Percentiles rank a stretch among this genome's conserved stretches.
Evolutionary conservation across 2,113 vertebrate genomes (phyloP).

Genomic region (Barbus barbus): DNA sequence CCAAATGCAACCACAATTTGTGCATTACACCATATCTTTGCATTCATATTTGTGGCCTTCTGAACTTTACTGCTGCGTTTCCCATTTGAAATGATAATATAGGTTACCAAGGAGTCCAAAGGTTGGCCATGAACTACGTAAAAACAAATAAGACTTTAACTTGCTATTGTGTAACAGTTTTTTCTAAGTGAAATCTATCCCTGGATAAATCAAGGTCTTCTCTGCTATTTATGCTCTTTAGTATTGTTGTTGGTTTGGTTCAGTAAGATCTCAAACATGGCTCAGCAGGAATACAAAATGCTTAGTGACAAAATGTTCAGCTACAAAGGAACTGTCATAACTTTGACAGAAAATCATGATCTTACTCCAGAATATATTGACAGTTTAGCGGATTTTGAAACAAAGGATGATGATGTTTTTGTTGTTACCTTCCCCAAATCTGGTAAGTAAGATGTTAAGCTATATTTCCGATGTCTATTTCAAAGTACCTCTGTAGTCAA

Average conservation of each 20-base stretch:
- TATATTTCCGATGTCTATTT: too few relatives aligned
- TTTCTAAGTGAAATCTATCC: not conserved
- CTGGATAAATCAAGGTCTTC: not conserved
- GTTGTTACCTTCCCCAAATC: conserved; percentile 70
- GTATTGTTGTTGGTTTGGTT: not conserved
- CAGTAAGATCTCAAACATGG: not conserved
- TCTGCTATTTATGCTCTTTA: not conserved
- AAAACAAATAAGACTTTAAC: not conserved
- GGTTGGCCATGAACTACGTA: not conserved
- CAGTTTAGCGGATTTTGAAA: conserved; percentile 64
- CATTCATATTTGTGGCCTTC: too few relatives aligned
- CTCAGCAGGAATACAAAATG: conserved; percentile 48
- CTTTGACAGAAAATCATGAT: accelerated
- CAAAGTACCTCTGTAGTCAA: not conserved
- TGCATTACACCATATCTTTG: too few relatives aligned
- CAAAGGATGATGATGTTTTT: conserved; percentile 67
- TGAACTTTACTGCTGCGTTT: too few relatives aligned
- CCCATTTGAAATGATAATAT: not conserved
- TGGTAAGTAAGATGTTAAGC: conserved; percentile 56
- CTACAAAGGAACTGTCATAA: conserved; percentile 59
- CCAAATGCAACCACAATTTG: too few relatives aligned
- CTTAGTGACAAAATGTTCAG: conserved; percentile 51
- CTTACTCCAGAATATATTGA: conserved; percentile 50
- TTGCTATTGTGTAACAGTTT: not conserved
- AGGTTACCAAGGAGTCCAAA: not conserved